These are phyloP conservation scores for Hoplostethus atlanticus DNA, from an alignment of 2,797 vertebrate genomes.

Conservation along the genomic window DNA sequence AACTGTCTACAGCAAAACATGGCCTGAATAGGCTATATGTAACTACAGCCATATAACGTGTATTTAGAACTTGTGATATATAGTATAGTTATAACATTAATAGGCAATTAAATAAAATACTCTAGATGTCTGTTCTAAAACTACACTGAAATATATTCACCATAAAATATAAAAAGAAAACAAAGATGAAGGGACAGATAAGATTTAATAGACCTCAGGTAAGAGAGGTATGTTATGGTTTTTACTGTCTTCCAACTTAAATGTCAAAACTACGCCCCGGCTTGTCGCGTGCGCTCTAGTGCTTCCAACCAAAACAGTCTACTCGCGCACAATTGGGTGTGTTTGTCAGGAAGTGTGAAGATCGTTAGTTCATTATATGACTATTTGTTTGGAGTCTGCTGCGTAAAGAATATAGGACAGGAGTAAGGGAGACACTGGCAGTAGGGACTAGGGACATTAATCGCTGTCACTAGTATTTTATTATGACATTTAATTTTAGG, in stretches of 20 bases:
- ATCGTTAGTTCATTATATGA: constrained; percentile 53
- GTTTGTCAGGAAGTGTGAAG: constrained; percentile 71
- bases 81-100: too few relatives aligned
- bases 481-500: background rate
- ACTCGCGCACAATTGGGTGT: constrained; percentile 44
- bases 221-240: constrained; percentile 53
- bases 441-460: background rate
- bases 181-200: background rate
- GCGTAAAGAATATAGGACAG: constrained; percentile 17
- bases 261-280: constrained; percentile 22
- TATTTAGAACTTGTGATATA: too few relatives aligned
- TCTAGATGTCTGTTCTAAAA: background rate
- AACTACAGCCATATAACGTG: too few relatives aligned
- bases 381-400: constrained; percentile 40
- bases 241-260: constrained; percentile 36
- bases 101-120: too few relatives aligned
- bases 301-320: constrained; percentile 56
- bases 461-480: background rate
- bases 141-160: constrained; percentile 10
- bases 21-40: too few relatives aligned
- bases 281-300: constrained; percentile 67
- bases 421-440: background rate
- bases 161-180: background rate
- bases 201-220: constrained; percentile 18
- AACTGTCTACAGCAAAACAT: too few relatives aligned